These are phyloP conservation scores for Tragopan temminckii DNA, from an alignment of 2,797 vertebrate species.

Conservation along the genomic window DNA sequence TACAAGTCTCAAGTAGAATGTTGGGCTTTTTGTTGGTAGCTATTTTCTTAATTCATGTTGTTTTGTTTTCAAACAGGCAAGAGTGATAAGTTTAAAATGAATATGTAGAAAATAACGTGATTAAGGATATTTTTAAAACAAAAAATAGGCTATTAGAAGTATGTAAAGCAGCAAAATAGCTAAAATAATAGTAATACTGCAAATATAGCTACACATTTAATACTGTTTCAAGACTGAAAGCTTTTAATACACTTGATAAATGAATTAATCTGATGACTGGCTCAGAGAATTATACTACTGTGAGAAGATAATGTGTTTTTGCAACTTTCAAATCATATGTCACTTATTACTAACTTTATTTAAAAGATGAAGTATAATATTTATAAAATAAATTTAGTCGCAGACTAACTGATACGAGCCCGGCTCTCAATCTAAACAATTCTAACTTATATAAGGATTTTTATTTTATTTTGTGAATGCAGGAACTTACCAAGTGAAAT, in stretches of 20 bases:
- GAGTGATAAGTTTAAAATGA: neutral
- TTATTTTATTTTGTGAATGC: neutral
- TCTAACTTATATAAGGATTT: neutral
- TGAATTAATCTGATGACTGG: neutral
- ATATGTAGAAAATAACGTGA: neutral
- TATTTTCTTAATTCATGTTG: neutral
- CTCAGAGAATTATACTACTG: neutral
- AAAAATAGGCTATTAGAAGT: neutral
- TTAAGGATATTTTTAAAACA: neutral
- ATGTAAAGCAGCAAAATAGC: neutral
- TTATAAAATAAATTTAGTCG: neutral
- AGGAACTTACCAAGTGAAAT: slow-evolving; percentile 98
- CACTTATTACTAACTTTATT: neutral
- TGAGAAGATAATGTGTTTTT: neutral
- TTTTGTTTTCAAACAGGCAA: neutral
- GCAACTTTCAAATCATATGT: neutral
- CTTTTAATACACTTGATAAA: neutral
- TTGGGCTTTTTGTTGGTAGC: neutral
- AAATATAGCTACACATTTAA: neutral
- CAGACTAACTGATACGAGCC: neutral
- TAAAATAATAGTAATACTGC: neutral
- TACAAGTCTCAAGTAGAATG: neutral
- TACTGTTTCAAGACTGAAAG: neutral
- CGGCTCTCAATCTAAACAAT: neutral
- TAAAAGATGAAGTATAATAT: neutral